Evolutionary conservation across 2,113 vertebrate genomes (phyloP).

Genomic region (Malurus elegans): DNA sequence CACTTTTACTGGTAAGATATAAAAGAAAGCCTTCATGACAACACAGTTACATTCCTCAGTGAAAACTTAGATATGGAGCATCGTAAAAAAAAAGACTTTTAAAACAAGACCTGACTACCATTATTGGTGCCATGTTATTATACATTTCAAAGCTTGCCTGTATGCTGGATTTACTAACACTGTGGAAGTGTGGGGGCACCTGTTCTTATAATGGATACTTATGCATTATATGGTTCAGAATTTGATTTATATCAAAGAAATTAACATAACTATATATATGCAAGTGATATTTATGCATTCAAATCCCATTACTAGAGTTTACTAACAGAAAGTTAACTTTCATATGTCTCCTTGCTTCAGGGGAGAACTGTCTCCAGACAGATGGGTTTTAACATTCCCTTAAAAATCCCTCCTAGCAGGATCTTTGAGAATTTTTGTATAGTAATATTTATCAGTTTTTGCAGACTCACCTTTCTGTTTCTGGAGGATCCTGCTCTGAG

Average conservation of each 20-base stretch:
- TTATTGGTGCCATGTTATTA: background rate
- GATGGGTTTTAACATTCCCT: background rate
- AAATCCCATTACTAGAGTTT: background rate
- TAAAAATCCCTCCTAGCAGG: background rate
- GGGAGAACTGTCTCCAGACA: background rate
- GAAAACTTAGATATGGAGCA: background rate
- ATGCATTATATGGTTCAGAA: background rate
- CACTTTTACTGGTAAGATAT: background rate
- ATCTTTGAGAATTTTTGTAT: background rate
- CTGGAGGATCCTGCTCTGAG: background rate
- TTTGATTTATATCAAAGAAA: background rate
- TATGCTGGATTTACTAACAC: background rate
- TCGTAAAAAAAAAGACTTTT: background rate
- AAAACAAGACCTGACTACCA: background rate
- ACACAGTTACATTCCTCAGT: background rate
- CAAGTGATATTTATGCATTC: background rate
- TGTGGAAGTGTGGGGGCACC: background rate
- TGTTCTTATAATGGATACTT: background rate
- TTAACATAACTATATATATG: background rate
- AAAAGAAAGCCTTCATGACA: background rate
- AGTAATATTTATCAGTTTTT: slow-evolving; percentile 24
- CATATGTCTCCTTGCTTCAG: background rate
- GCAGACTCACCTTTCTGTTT: background rate
- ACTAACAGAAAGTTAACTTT: background rate
- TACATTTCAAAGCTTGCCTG: background rate